A percentile compares a stretch with the other conserved stretches of the same genome.
Evolutionary conservation across 1,140 invertebrate species (phyloP).

Genomic region (Schmidtea mediterranea): DNA sequence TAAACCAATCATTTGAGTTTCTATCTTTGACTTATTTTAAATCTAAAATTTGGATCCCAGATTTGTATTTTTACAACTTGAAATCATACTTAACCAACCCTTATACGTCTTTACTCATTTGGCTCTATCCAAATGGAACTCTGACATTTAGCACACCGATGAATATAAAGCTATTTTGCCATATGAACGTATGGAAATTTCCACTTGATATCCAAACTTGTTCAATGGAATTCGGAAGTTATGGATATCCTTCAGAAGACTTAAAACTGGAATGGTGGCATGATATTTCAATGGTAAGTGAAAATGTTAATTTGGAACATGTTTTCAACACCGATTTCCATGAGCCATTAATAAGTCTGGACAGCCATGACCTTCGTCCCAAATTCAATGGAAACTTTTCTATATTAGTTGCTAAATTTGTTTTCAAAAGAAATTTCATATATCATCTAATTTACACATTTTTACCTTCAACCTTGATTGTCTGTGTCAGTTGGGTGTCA

Average conservation of each 20-base stretch:
- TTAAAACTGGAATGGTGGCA: background rate
- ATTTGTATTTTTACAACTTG: no score
- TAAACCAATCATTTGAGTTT: background rate
- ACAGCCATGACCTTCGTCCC: background rate
- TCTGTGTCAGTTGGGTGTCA: constrained; percentile 53
- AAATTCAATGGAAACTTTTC: background rate
- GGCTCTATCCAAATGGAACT: background rate
- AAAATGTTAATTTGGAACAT: background rate
- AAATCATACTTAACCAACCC: background rate
- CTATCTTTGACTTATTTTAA: background rate
- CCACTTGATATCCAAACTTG: constrained; percentile 10
- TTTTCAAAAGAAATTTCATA: constrained; percentile 52
- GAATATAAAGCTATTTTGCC: constrained; percentile 5
- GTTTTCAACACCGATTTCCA: background rate
- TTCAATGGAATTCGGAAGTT: constrained; percentile 7
- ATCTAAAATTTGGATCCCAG: background rate
- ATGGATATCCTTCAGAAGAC: background rate
- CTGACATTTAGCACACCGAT: constrained; percentile 4
- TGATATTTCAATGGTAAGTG: background rate
- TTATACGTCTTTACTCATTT: background rate
- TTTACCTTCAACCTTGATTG: constrained; percentile 52
- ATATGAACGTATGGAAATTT: constrained; percentile 8
- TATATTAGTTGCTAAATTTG: constrained; percentile 40
- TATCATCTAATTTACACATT: constrained; percentile 62
- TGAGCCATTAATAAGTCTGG: background rate